phyloP scores from a whole-genome alignment of 2,113 vertebrate species.

The Tyrannus savana region DNA sequence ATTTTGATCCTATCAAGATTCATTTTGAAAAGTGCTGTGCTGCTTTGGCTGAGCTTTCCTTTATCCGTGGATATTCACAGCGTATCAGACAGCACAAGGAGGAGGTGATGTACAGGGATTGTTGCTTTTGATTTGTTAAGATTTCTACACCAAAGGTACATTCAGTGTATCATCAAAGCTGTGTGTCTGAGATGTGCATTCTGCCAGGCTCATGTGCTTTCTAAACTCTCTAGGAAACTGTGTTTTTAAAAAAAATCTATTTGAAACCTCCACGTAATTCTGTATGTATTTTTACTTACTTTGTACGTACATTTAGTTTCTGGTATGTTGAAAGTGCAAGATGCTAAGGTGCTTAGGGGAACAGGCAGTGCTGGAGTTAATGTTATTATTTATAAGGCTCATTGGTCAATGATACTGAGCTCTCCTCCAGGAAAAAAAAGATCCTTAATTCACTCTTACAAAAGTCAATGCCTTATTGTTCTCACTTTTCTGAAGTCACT shows the following conservation, averaged over 20 bases:
- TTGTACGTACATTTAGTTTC: neutral
- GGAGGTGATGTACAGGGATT: neutral
- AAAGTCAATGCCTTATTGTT: slow-evolving; percentile 44
- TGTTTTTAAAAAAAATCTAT: neutral
- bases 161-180: neutral
- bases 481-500: slow-evolving; percentile 52
- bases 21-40: neutral
- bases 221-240: neutral
- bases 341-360: neutral
- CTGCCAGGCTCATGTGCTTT: neutral
- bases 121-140: neutral
- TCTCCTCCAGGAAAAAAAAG: slow-evolving; percentile 27
- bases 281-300: neutral
- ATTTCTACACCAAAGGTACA: neutral
- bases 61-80: neutral
- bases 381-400: slow-evolving; percentile 35
- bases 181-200: neutral
- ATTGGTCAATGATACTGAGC: slow-evolving; percentile 23
- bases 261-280: neutral
- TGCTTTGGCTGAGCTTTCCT: neutral
- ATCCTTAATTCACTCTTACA: slow-evolving; percentile 1
- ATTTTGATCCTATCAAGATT: neutral
- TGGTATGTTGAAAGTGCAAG: neutral
- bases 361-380: slow-evolving; percentile 26
- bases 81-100: neutral